Conservation (phyloP, 2,888 invertebrate genomes). For the Mythimna vitellina region DNA sequence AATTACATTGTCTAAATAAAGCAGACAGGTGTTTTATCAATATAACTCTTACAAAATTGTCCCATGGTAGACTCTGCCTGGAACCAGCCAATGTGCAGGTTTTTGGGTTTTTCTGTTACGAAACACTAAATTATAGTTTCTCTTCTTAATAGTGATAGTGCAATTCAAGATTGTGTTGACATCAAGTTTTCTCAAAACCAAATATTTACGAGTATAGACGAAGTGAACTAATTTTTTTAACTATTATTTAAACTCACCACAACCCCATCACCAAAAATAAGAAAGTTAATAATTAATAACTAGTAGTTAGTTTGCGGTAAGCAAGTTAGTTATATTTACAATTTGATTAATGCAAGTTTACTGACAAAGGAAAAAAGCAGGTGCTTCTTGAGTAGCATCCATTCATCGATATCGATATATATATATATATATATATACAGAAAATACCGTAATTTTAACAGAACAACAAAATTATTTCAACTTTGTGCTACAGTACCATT, state of each 20-base stretch:
- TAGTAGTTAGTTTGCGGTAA: constrained; percentile 41
- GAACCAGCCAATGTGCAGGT: neutral
- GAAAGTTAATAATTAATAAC: constrained; percentile 24
- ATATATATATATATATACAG: neutral
- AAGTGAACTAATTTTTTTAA: neutral
- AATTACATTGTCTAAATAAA: constrained; percentile 18
- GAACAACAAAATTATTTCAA: neutral
- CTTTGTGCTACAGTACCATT: neutral
- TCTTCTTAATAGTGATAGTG: neutral
- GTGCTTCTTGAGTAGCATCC: neutral
- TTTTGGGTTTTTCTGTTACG: constrained; percentile 38
- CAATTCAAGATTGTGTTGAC: neutral
- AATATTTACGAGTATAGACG: too few relatives aligned
- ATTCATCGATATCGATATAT: too few relatives aligned
- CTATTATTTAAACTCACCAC: neutral
- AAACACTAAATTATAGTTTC: constrained; percentile 38
- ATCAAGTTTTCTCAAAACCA: neutral
- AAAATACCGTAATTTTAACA: neutral
- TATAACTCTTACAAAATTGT: constrained; percentile 40
- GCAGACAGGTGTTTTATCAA: neutral
- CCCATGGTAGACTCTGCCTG: constrained; percentile 29
- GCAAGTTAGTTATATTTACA: constrained; percentile 35
- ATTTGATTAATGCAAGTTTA: constrained; percentile 34
- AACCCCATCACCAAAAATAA: neutral
- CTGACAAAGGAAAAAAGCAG: neutral